These are phyloP conservation scores for Grus americana DNA, from an alignment of 2,113 vertebrate genomes.

Conservation along the genomic window DNA sequence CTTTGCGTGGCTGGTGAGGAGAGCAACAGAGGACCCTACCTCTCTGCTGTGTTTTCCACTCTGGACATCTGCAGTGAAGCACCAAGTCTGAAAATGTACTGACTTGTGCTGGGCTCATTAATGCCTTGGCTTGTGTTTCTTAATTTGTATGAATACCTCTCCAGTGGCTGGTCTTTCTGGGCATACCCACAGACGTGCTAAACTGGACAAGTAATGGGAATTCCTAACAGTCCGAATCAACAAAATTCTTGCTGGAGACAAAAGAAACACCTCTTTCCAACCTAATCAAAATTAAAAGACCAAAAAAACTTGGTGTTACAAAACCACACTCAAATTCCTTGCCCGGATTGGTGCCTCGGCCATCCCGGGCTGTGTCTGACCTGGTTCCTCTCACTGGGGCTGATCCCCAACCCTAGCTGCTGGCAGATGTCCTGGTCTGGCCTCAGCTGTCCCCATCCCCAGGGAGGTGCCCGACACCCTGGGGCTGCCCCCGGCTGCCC, in stretches of 20 bases:
- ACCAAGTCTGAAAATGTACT: background rate
- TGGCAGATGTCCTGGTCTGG: background rate
- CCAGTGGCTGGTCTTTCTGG: background rate
- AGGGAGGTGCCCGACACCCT: accelerated
- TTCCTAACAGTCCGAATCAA: background rate
- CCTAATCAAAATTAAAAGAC: background rate
- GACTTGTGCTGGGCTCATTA: background rate
- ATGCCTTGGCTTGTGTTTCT: background rate
- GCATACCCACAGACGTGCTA: background rate
- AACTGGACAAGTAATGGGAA: background rate
- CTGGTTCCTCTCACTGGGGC: accelerated
- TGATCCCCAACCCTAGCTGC: background rate
- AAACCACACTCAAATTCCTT: background rate
- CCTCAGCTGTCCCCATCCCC: background rate
- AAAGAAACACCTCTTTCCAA: background rate
- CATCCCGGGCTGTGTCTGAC: background rate
- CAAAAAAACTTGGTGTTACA: background rate
- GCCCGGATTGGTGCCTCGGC: background rate
- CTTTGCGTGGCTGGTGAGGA: background rate
- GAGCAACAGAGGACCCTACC: accelerated
- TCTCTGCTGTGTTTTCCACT: background rate
- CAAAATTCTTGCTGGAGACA: background rate
- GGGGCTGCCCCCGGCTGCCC: background rate
- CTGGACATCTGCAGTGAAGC: background rate
- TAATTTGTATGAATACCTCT: background rate